phyloP scores from a whole-genome alignment of 92 coral and sea anemone species.

The Metridium senile region DNA sequence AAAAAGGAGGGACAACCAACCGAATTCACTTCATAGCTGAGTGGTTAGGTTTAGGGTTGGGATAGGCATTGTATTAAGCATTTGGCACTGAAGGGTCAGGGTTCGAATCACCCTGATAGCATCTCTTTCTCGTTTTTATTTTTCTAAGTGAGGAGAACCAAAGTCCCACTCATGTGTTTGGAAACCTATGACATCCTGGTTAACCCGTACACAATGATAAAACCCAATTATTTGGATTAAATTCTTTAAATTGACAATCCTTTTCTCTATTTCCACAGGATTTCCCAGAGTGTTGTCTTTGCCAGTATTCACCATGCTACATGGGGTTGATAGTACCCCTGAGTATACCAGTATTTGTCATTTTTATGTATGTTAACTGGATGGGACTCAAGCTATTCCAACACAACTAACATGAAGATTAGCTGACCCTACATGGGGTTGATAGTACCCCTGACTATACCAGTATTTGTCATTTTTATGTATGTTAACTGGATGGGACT shows the following conservation, averaged over 20 bases:
- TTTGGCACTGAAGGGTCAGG: too few relatives aligned
- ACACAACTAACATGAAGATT: constrained; percentile 64
- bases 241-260: not conserved
- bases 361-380: constrained; percentile 93
- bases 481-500: constrained; percentile 97
- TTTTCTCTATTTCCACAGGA: constrained; percentile 47
- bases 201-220: too few relatives aligned
- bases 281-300: constrained; percentile 88
- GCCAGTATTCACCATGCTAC: constrained; percentile 87
- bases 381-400: constrained; percentile 91
- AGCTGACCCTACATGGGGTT: constrained; percentile 68
- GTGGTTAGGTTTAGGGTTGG: too few relatives aligned
- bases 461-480: constrained; percentile 84
- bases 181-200: too few relatives aligned
- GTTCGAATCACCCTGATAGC: too few relatives aligned
- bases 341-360: constrained; percentile 81
- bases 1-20: too few relatives aligned
- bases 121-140: too few relatives aligned
- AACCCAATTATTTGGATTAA: too few relatives aligned
- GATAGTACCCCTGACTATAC: constrained; percentile 80
- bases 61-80: too few relatives aligned
- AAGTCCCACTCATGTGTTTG: too few relatives aligned
- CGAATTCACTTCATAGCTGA: too few relatives aligned
- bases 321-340: constrained; percentile 90
- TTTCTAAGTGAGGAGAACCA: too few relatives aligned